Conservation (phyloP, 2,113 vertebrate genomes). For the Bos indicus region DNA sequence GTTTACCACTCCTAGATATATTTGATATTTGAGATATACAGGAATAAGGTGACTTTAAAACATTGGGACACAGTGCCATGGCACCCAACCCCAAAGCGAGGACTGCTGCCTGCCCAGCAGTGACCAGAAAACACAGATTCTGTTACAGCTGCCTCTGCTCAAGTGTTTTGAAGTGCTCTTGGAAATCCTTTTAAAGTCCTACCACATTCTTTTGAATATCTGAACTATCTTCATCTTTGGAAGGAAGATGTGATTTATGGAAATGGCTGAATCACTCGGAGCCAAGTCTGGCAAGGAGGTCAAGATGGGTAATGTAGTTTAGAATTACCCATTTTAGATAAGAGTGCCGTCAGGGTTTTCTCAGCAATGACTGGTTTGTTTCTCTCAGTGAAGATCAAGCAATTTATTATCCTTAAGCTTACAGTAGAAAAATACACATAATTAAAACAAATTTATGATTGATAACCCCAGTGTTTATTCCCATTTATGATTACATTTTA, state of each 20-base stretch:
- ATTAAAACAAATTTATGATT: constrained; percentile 35
- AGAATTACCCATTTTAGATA: constrained; percentile 33
- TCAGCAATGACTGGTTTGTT: background rate
- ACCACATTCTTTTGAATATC: constrained; percentile 25
- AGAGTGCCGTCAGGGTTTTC: background rate
- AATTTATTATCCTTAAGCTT: constrained; percentile 20
- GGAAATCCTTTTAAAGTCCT: constrained; percentile 12
- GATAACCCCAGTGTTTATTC: background rate
- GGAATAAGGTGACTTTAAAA: background rate
- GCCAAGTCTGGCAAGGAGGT: constrained; percentile 52
- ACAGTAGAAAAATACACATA: background rate
- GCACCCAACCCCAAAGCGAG: background rate
- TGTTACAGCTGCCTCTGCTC: background rate
- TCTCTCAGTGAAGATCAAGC: background rate
- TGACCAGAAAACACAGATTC: background rate
- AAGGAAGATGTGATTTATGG: constrained; percentile 60
- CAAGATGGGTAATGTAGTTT: constrained; percentile 45
- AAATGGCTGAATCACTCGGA: background rate
- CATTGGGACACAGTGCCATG: background rate
- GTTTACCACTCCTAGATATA: background rate
- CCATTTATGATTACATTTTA: background rate
- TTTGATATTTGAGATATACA: background rate
- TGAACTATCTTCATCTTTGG: constrained; percentile 41
- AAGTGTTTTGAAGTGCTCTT: background rate
- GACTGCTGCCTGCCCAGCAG: background rate